These are phyloP conservation scores for Toxonevra muliebris DNA, from an alignment of 2,888 invertebrate species.

Conservation along the genomic window DNA sequence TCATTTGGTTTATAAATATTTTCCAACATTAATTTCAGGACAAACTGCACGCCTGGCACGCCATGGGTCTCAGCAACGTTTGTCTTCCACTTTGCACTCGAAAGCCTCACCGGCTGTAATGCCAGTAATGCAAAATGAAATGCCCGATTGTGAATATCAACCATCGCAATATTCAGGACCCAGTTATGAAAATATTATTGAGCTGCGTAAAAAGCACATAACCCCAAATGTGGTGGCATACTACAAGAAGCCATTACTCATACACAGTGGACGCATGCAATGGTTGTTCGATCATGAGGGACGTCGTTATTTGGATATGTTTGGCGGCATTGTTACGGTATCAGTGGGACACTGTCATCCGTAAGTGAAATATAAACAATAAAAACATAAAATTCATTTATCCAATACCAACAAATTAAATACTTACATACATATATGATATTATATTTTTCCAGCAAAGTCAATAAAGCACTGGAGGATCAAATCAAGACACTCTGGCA, in stretches of 20 bases:
- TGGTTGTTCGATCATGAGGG: conserved; percentile 91
- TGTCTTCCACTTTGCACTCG: conserved; percentile 48
- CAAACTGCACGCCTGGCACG: conserved; percentile 32
- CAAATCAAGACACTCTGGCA: conserved; percentile 90
- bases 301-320: conserved; percentile 90
- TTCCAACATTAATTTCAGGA: conserved; percentile 28
- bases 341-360: conserved; percentile 98
- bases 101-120: conserved; percentile 48
- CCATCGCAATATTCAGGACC: conserved; percentile 69
- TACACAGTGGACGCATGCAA: conserved; percentile 90
- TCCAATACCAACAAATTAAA: not conserved
- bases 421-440: conserved; percentile 10
- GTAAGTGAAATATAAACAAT: conserved; percentile 72
- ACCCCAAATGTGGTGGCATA: conserved; percentile 77
- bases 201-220: conserved; percentile 71
- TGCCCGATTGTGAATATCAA: conserved; percentile 53
- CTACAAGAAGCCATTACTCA: conserved; percentile 83
- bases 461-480: conserved; percentile 78
- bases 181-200: conserved; percentile 69
- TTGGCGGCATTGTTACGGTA: conserved; percentile 96
- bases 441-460: conserved; percentile 75
- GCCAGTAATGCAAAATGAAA: conserved; percentile 48
- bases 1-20: too few relatives aligned
- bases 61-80: conserved; percentile 19
- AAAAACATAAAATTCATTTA: not conserved